These are phyloP conservation scores for Monochamus saltuarius DNA, from an alignment of 1,140 invertebrate genomes.

Conservation along the genomic window DNA sequence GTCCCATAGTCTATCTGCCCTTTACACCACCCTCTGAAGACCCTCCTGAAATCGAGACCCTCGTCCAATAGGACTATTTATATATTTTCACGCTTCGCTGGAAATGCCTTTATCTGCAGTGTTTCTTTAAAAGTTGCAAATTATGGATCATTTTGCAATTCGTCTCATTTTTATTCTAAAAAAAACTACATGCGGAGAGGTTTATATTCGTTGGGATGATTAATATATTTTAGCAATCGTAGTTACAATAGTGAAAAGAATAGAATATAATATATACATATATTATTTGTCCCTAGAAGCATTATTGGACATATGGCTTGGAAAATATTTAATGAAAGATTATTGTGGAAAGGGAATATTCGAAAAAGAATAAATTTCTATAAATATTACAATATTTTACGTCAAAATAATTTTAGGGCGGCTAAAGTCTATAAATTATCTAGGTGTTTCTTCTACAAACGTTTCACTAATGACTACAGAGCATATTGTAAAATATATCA, in stretches of 20 bases:
- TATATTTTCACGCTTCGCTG: neutral
- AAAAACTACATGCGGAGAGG: neutral
- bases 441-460: no score
- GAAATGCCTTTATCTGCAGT: neutral
- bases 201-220: neutral
- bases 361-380: no score
- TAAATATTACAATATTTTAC: no score
- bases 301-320: no score
- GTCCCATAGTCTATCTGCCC: neutral
- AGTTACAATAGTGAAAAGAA: neutral
- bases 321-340: no score
- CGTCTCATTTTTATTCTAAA: neutral
- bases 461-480: no score
- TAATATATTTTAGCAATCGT: neutral
- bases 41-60: neutral
- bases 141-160: conserved; percentile 2
- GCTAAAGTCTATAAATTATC: no score
- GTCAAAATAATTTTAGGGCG: no score
- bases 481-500: no score
- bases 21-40: neutral
- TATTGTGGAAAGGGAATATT: no score
- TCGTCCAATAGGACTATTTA: conserved; percentile 8
- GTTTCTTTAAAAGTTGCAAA: neutral
- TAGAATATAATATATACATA: neutral
- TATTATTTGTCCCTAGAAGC: no score